Evolutionary conservation across 1,140 invertebrate species (phyloP).

Genomic region (Telenomus remus): DNA sequence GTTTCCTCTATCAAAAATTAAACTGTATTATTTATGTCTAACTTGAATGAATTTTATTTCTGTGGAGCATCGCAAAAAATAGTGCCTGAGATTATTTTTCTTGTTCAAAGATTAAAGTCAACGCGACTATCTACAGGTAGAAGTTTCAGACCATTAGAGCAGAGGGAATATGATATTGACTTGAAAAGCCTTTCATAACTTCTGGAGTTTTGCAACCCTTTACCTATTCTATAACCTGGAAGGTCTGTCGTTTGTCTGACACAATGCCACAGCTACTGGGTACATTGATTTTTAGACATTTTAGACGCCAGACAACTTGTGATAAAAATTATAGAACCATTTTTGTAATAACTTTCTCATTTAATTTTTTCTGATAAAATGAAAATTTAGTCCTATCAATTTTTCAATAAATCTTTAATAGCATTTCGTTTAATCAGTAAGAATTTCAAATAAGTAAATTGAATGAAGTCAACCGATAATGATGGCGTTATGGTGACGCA

Average conservation of each 20-base stretch:
- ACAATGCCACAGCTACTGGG: constrained; percentile 34
- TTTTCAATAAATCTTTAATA: too few relatives aligned
- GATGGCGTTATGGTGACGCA: background rate
- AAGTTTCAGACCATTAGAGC: constrained; percentile 37
- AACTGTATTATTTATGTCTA: background rate
- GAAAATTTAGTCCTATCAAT: too few relatives aligned
- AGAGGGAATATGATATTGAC: constrained; percentile 37
- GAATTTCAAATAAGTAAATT: too few relatives aligned
- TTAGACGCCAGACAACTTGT: constrained; percentile 1
- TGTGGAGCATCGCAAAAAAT: constrained; percentile 24
- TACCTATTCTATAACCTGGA: constrained; percentile 40
- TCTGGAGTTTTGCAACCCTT: constrained; percentile 55
- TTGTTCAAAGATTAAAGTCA: constrained; percentile 26
- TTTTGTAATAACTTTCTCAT: too few relatives aligned
- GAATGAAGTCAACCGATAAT: too few relatives aligned
- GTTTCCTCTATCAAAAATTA: too few relatives aligned
- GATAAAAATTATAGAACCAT: background rate
- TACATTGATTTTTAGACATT: constrained; percentile 21
- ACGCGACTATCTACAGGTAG: constrained; percentile 31
- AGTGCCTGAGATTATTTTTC: constrained; percentile 27
- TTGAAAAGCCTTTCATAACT: constrained; percentile 48
- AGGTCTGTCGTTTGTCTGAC: constrained; percentile 45
- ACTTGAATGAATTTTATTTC: constrained; percentile 15
- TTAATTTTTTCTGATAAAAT: too few relatives aligned
- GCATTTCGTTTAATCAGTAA: too few relatives aligned